A percentile compares a stretch with the other conserved stretches of the same genome.
Conservation (phyloP, 2,888 invertebrate species). For the Belgica antarctica region DNA sequence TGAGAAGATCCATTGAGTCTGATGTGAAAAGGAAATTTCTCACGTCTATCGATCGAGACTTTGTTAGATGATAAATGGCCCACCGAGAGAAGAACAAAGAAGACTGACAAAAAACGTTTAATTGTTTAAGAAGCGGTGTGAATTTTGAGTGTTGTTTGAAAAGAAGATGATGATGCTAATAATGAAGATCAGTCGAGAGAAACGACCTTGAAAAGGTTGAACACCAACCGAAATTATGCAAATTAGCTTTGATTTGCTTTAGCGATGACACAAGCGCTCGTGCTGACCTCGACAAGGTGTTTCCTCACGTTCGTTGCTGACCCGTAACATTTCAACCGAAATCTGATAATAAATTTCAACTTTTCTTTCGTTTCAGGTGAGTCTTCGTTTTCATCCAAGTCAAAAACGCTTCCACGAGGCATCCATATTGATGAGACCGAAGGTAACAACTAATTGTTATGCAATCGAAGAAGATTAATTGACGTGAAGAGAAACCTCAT, state of each 20-base stretch:
- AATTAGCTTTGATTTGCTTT: conserved; percentile 2
- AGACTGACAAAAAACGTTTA: not conserved
- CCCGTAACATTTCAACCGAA: not conserved
- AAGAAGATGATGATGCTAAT: conserved; percentile 33
- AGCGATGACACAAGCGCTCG: not conserved
- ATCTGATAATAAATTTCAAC: conserved; percentile 4
- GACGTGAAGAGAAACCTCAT: not conserved
- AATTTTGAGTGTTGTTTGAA: not conserved
- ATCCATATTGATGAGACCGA: conserved; percentile 53
- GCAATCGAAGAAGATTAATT: conserved; percentile 21
- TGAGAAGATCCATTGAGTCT: no score
- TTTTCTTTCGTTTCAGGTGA: conserved; percentile 52
- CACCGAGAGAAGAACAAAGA: not conserved
- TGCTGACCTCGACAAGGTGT: not conserved
- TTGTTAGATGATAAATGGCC: not conserved
- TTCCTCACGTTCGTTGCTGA: conserved; percentile 15
- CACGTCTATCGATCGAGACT: conserved; percentile 7
- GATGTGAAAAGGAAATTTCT: not conserved
- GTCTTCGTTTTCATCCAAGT: conserved; percentile 51
- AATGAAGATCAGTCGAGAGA: not conserved
- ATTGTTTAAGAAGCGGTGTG: not conserved
- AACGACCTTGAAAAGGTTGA: conserved; percentile 43
- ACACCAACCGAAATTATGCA: conserved; percentile 3
- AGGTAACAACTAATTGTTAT: conserved; percentile 29
- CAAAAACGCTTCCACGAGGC: conserved; percentile 55